Percentiles rank a stretch among this genome's conserved stretches.
These are phyloP conservation scores for Oreochromis grahami DNA, from an alignment of 2,797 vertebrate species.

Conservation along the genomic window DNA sequence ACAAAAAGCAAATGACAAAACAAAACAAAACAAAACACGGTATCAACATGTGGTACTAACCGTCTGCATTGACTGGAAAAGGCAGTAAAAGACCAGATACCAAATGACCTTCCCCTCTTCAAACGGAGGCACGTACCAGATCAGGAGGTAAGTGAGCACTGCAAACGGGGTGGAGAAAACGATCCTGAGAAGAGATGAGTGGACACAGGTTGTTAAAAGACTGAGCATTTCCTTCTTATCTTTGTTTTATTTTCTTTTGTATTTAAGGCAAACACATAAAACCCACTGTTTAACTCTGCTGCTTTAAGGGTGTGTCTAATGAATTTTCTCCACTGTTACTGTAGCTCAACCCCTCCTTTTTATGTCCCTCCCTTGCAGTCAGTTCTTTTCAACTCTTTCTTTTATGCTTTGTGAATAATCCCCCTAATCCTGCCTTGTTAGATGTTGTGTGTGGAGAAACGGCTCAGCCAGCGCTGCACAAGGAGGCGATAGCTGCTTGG, in stretches of 20 bases:
- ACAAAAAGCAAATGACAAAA: neutral
- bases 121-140: slow-evolving; percentile 91
- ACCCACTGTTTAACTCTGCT: neutral
- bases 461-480: neutral
- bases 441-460: slow-evolving; percentile 18
- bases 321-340: slow-evolving; percentile 1
- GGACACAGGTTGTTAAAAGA: neutral
- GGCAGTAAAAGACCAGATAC: slow-evolving; percentile 93
- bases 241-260: neutral
- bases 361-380: neutral
- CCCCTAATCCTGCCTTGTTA: slow-evolving; percentile 42
- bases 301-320: neutral
- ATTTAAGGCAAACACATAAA: neutral
- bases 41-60: slow-evolving; percentile 68
- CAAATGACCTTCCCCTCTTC: slow-evolving; percentile 82
- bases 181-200: slow-evolving; percentile 75
- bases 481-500: neutral
- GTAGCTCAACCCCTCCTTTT: neutral
- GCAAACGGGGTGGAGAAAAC: slow-evolving; percentile 88
- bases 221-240: neutral
- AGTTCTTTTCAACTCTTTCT: slow-evolving; percentile 6
- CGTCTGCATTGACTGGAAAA: slow-evolving; percentile 93
- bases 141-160: slow-evolving; percentile 84
- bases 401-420: slow-evolving; percentile 46
- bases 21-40: neutral